Evolutionary conservation across 2,797 vertebrate species (phyloP).

Genomic region (Leptoclinus maculatus): DNA sequence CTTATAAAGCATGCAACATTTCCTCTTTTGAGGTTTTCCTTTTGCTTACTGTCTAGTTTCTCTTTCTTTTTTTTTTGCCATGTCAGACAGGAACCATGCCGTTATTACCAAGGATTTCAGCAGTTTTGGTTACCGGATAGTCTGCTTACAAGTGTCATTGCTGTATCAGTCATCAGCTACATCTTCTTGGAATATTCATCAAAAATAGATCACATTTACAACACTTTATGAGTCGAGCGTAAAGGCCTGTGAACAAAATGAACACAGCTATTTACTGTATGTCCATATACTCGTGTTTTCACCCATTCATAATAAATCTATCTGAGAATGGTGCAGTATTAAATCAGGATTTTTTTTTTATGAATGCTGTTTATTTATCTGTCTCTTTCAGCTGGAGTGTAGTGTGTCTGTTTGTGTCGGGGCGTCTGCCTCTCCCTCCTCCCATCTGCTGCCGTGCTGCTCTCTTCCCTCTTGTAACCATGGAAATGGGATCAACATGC

Average conservation of each 20-base stretch:
- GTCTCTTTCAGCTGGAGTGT: conserved; percentile 35
- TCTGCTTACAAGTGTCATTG: background rate
- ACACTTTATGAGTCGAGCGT: background rate
- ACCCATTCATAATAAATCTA: conserved; percentile 13
- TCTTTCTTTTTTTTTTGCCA: background rate
- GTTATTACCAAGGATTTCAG: background rate
- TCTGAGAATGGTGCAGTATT: conserved; percentile 1
- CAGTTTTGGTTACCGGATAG: background rate
- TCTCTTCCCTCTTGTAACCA: conserved; percentile 69
- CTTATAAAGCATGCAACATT: background rate
- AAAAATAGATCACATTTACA: conserved; percentile 8
- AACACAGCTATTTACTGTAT: background rate
- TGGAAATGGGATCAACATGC: conserved; percentile 79
- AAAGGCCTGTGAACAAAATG: background rate
- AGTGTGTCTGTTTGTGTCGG: conserved; percentile 43
- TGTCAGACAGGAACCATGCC: conserved; percentile 1
- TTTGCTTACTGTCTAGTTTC: background rate
- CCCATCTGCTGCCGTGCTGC: conserved; percentile 52
- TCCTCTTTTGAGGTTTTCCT: background rate
- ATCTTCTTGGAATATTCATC: conserved; percentile 14
- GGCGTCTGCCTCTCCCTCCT: conserved; percentile 50
- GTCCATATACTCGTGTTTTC: background rate
- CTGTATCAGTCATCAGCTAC: background rate
- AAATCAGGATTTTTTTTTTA: background rate
- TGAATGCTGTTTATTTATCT: conserved; percentile 26